phyloP scores from a whole-genome alignment of 1,140 invertebrate genomes.

The Drosophila baimaii region DNA sequence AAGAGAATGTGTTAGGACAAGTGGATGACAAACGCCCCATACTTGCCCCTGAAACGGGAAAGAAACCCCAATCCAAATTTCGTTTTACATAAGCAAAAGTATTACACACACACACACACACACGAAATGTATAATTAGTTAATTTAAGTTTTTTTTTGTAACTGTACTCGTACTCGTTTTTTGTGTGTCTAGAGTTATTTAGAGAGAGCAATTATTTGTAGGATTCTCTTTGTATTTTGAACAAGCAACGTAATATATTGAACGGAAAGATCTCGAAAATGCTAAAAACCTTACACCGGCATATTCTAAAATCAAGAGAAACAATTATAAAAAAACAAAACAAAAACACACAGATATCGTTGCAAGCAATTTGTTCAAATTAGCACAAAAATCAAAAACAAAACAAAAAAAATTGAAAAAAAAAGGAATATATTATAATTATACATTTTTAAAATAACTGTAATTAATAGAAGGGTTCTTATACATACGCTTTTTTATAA shows the following conservation, averaged over 20 bases:
- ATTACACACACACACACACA: conserved; percentile 33
- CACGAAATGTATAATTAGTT: conserved; percentile 27
- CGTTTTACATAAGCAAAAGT: conserved; percentile 46
- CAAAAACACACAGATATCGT: conserved; percentile 22
- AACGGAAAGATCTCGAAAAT: conserved; percentile 67
- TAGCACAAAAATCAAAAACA: conserved; percentile 68
- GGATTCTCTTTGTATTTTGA: conserved; percentile 42
- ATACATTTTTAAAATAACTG: conserved; percentile 63
- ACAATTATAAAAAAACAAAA: conserved; percentile 12
- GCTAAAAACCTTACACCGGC: conserved; percentile 35
- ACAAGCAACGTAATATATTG: conserved; percentile 56
- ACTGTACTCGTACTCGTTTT: conserved; percentile 40
- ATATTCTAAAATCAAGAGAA: conserved; percentile 12
- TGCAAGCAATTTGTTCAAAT: conserved; percentile 57
- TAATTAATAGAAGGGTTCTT: conserved; percentile 66
- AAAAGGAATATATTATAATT: conserved; percentile 20
- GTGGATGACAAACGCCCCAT: conserved; percentile 20
- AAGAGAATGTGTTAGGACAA: conserved; percentile 1
- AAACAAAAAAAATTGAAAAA: conserved; percentile 45
- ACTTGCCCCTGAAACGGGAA: conserved; percentile 34
- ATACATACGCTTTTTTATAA: conserved; percentile 72
- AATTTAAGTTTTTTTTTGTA: conserved; percentile 34
- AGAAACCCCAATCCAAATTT: conserved; percentile 24
- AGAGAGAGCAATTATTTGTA: conserved; percentile 39
- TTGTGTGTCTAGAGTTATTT: conserved; percentile 32